Percentiles rank a stretch among this genome's conserved stretches.
Evolutionary conservation across 37 sponge, comb jelly and placozoan species (phyloP).

Genomic region (Ephydatia muelleri): DNA sequence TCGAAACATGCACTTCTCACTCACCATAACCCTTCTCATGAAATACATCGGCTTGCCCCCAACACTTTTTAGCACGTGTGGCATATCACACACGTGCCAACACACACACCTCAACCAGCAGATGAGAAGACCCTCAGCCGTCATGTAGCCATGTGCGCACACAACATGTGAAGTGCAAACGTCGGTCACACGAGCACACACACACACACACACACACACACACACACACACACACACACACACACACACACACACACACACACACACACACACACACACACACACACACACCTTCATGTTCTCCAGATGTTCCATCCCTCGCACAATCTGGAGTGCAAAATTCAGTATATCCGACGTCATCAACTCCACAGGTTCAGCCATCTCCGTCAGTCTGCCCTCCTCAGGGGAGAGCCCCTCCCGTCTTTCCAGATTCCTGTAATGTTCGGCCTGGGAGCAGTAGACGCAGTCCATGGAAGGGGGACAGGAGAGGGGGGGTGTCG

Average conservation of each 20-base stretch:
- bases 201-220: neutral
- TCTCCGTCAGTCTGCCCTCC: neutral
- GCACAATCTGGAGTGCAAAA: slow-evolving; percentile 63
- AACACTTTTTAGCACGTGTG: too few relatives aligned
- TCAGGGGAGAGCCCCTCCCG: neutral
- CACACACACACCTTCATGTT: slow-evolving; percentile 55
- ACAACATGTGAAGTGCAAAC: too few relatives aligned
- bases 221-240: neutral
- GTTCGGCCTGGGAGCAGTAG: neutral
- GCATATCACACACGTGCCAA: too few relatives aligned
- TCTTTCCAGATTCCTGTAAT: neutral
- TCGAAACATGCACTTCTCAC: too few relatives aligned
- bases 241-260: neutral
- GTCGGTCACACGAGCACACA: too few relatives aligned
- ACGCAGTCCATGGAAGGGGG: neutral
- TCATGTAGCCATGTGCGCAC: too few relatives aligned
- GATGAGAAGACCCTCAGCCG: too few relatives aligned
- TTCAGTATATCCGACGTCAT: slow-evolving; percentile 56
- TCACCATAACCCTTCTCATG: too few relatives aligned
- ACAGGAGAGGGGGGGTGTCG: slow-evolving; percentile 9
- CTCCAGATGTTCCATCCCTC: slow-evolving; percentile 82
- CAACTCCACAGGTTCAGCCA: slow-evolving; percentile 8
- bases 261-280: neutral
- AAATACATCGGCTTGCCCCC: too few relatives aligned
- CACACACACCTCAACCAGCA: too few relatives aligned